Conservation (phyloP, 2,797 vertebrate species). For the Dendrocincla tyrannina region DNA sequence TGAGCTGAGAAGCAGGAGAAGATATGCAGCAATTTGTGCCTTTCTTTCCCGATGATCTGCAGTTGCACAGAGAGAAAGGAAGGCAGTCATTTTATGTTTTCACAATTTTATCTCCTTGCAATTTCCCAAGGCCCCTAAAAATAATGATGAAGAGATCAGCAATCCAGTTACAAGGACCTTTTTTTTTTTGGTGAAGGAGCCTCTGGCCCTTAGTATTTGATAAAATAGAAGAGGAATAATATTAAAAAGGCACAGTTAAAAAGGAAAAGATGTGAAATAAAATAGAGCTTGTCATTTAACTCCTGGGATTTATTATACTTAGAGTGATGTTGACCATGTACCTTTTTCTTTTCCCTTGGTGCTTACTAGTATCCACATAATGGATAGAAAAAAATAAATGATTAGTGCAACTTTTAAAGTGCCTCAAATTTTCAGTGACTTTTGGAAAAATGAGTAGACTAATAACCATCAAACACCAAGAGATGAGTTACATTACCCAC, state of each 20-base stretch:
- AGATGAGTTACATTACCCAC: not conserved
- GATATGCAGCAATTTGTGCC: not conserved
- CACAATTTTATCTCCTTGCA: not conserved
- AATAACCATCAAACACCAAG: not conserved
- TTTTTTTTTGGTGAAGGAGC: not conserved
- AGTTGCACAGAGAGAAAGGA: not conserved
- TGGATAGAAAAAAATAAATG: not conserved
- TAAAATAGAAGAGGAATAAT: not conserved
- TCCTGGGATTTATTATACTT: not conserved
- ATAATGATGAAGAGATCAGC: not conserved
- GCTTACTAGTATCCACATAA: not conserved
- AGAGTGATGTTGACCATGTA: not conserved
- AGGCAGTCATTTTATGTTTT: not conserved
- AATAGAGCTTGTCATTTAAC: not conserved
- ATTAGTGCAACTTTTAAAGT: not conserved
- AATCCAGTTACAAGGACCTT: not conserved
- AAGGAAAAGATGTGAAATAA: not conserved
- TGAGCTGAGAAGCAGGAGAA: not conserved
- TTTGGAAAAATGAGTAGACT: not conserved
- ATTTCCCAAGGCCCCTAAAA: slow-evolving; percentile 11
- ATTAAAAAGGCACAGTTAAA: not conserved
- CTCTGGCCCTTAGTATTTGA: not conserved
- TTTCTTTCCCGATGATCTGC: not conserved
- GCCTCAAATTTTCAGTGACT: not conserved
- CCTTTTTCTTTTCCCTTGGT: not conserved